Base-by-base conservation (phyloP, 2,797 vertebrate species). In the Molossus alvarezi region DNA sequence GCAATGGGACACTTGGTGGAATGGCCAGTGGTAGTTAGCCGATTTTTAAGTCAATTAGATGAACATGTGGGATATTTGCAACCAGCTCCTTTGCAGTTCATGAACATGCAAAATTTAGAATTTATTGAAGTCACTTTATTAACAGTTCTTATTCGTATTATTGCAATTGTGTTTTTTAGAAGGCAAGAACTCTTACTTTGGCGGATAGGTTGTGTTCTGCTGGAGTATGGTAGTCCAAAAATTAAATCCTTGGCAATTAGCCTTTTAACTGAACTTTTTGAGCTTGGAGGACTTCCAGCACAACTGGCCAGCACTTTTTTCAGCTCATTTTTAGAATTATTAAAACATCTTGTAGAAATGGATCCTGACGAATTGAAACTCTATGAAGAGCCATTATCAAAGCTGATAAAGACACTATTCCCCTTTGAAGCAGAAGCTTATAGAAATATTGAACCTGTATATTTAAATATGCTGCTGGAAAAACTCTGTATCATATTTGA, bases 391-490 rank as follows among this genome's bases (percentile, higher is more conserved):
- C 99, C 99, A 55, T 98, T 99, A 53, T 98, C 99, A 55, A 96
- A 97, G 53, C 96, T 99, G 95, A 99, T 99, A 21, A 98, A 95
- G 76, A 98, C 98, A 0, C 94, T 99, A 57, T 99, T 99, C 90
- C 98, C 98, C 76, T 98, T 98, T 41, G 97, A 99, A 45, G 90
- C 81, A 60, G 97, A 98, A 71, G 96, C 98, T 53, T 98, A 98
- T 96, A 79, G 90, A 91, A 98, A 92, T 76, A 98, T 99, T 96
- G 99, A 99, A 97, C 98, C 99, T 92, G 97, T 99, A 76, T 98
- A 99, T 94, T 98, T 99, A 94, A 99, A 99, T 62, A 99, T 99
- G 98, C 95, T 99, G 94, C 98, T 99, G 51, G 99, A 99, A 95
- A 99, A 98, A 25, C 98, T 99, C 84, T 99, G 98, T 80, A 77